Percentiles rank a stretch among this genome's conserved stretches.
phyloP scores from a whole-genome alignment of 2,113 vertebrate genomes.

The Amphiprion ocellaris region DNA sequence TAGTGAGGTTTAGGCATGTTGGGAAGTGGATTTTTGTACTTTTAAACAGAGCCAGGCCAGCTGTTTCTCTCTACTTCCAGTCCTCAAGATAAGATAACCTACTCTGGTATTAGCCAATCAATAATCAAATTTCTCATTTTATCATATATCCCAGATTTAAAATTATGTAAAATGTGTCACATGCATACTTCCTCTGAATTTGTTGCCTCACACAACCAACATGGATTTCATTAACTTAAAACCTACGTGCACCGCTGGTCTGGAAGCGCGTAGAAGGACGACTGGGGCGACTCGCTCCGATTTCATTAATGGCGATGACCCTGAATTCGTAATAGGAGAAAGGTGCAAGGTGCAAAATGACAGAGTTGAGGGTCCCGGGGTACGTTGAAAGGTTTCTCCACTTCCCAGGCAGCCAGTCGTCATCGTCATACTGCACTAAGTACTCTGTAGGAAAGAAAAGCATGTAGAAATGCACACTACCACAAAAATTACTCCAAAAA shows the following conservation, averaged over 20 bases:
- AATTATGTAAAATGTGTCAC: too few species aligned
- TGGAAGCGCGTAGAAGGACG: conserved; percentile 90
- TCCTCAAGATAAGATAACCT: too few species aligned
- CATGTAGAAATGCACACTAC: not conserved
- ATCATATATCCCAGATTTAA: too few species aligned
- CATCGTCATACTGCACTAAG: conserved; percentile 94
- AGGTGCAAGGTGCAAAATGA: conserved; percentile 89
- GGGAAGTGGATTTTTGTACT: too few species aligned
- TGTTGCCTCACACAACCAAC: not conserved
- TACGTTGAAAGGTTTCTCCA: conserved; percentile 95
- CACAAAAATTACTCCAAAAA: not conserved
- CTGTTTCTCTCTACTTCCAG: too few species aligned
- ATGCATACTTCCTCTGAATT: not conserved
- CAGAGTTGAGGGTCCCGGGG: conserved; percentile 91
- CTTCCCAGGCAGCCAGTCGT: conserved; percentile 88
- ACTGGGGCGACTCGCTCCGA: conserved; percentile 94
- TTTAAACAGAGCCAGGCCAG: too few species aligned
- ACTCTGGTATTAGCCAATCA: too few species aligned
- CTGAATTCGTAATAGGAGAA: conserved; percentile 96
- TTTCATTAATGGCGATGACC: conserved; percentile 91
- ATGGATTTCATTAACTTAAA: conserved; percentile 3
- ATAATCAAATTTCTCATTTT: too few species aligned
- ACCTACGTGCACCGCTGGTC: conserved; percentile 93
- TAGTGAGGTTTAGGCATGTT: too few species aligned
- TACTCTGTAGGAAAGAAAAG: conserved; percentile 83